Conservation (phyloP, 2,797 vertebrate species). For the Chromobotia macracanthus region DNA sequence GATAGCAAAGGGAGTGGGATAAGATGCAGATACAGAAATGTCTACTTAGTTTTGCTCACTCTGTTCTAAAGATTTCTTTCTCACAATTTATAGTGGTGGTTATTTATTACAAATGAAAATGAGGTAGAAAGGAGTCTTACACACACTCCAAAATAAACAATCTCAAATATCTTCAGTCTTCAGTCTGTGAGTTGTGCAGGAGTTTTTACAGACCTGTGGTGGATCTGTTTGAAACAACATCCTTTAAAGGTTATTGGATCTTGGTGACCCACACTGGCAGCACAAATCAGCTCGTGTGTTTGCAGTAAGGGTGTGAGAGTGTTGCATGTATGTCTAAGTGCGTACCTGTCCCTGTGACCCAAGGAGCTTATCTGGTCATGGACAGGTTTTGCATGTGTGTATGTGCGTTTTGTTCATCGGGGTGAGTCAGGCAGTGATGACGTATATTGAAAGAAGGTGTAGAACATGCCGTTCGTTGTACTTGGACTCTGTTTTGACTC, state of each 20-base stretch:
- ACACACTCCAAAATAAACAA: constrained; percentile 6
- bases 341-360: neutral
- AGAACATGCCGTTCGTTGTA: constrained; percentile 31
- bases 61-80: neutral
- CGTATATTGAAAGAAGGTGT: constrained; percentile 11
- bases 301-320: constrained; percentile 21
- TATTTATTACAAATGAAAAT: too few relatives aligned
- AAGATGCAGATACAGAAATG: constrained; percentile 1
- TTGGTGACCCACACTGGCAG: neutral
- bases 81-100: too few relatives aligned
- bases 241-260: constrained; percentile 29
- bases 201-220: constrained; percentile 32
- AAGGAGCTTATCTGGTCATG: neutral
- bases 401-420: constrained; percentile 24
- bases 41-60: neutral
- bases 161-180: neutral
- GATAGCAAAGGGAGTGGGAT: neutral
- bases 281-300: constrained; percentile 3
- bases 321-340: constrained; percentile 19
- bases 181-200: neutral
- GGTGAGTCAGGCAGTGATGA: constrained; percentile 41
- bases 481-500: constrained; percentile 1
- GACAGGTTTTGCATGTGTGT: constrained; percentile 19
- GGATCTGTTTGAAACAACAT: constrained; percentile 43
- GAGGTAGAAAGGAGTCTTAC: neutral